A percentile compares a stretch with the other conserved stretches of the same genome.
These are phyloP conservation scores for Oxystoma pomonae DNA, from an alignment of 2,888 invertebrate genomes.

Conservation along the genomic window DNA sequence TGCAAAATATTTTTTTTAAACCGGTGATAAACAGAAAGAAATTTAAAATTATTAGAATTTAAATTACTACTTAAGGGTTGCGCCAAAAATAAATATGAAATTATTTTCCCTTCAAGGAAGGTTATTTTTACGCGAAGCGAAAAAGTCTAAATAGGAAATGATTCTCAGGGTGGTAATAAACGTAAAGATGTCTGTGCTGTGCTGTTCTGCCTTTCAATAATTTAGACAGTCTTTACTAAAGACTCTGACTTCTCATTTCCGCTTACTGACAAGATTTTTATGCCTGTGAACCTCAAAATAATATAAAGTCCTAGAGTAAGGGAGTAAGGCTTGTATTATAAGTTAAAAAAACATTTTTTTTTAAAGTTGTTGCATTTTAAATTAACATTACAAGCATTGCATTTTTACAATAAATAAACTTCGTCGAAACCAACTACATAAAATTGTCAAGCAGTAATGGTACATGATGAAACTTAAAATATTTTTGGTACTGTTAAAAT, in stretches of 20 bases:
- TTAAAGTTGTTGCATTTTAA: too few species aligned
- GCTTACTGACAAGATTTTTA: constrained; percentile 18
- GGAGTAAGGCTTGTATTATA: not conserved
- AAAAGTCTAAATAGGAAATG: not conserved
- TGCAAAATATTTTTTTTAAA: too few species aligned
- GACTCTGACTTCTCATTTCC: constrained; percentile 26
- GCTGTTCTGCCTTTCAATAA: constrained; percentile 13
- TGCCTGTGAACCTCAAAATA: not conserved
- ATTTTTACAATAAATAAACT: too few species aligned
- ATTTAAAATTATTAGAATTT: too few species aligned
- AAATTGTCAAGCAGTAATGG: too few species aligned
- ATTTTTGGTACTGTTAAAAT: too few species aligned
- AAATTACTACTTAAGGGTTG: not conserved
- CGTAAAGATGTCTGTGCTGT: not conserved
- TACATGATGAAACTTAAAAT: too few species aligned
- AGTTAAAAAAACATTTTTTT: not conserved
- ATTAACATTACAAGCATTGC: too few species aligned
- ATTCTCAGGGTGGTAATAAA: not conserved
- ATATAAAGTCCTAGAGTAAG: not conserved
- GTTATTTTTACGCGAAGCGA: not conserved
- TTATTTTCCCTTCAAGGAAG: not conserved
- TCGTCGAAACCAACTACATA: too few species aligned
- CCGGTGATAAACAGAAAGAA: too few species aligned
- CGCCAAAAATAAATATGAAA: not conserved
- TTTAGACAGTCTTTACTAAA: constrained; percentile 22